Evolutionary conservation across 2,113 vertebrate species (phyloP).

Genomic region (Syrmaticus mikado): DNA sequence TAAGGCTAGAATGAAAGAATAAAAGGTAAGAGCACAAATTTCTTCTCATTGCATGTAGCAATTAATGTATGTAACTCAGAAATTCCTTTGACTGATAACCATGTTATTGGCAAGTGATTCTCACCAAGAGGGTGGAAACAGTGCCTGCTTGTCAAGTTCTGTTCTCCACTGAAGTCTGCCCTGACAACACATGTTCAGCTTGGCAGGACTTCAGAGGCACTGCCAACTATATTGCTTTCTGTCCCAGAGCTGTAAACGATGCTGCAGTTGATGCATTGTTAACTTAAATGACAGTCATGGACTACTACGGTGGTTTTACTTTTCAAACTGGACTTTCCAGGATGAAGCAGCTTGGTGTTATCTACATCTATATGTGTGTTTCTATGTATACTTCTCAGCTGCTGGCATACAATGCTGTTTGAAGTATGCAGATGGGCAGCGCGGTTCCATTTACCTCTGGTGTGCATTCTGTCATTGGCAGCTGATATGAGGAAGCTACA

Average conservation of each 20-base stretch:
- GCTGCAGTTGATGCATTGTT: slow-evolving; percentile 51
- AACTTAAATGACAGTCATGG: slow-evolving; percentile 34
- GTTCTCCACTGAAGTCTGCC: slow-evolving; percentile 49
- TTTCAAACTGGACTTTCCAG: slow-evolving; percentile 59
- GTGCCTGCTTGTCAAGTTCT: slow-evolving; percentile 49
- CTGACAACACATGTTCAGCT: slow-evolving; percentile 68
- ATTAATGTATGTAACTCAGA: slow-evolving; percentile 44
- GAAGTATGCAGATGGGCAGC: slow-evolving; percentile 83
- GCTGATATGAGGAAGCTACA: slow-evolving; percentile 50
- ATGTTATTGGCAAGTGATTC: slow-evolving; percentile 53
- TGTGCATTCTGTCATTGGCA: slow-evolving; percentile 72
- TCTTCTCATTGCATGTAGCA: background rate
- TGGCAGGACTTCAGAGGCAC: slow-evolving; percentile 43
- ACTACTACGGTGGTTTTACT: slow-evolving; percentile 54
- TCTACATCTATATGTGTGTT: background rate
- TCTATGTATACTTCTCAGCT: slow-evolving; percentile 33
- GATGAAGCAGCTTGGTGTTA: slow-evolving; percentile 50
- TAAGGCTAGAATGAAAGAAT: background rate
- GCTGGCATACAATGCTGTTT: slow-evolving; percentile 77
- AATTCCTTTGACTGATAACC: slow-evolving; percentile 44
- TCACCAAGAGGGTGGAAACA: slow-evolving; percentile 46
- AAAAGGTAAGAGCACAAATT: background rate
- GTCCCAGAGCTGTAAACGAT: slow-evolving; percentile 20
- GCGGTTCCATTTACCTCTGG: slow-evolving; percentile 70
- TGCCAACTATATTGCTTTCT: slow-evolving; percentile 7